Base-by-base conservation (phyloP, 2,888 invertebrate species). In the Tryphoninae sp. region DNA sequence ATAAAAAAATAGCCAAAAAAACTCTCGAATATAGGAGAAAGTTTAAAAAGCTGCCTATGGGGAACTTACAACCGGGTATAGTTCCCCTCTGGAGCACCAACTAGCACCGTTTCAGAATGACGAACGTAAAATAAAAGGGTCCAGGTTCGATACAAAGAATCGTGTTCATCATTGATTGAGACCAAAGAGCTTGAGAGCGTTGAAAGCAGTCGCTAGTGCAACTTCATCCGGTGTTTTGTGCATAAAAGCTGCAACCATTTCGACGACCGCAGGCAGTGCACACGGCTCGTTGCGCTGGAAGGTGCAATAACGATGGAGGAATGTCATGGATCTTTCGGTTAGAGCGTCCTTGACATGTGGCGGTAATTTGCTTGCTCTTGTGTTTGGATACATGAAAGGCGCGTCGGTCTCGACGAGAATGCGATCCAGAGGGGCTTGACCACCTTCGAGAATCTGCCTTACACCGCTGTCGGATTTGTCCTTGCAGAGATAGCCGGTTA, bases 231-330 rank as follows among this genome's bases (percentile, higher is more conserved):
- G 97, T 59, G 95, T 95, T 90, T 95, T 96, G 72, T 95, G 95
- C 93, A 97, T 95, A 92, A 98, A 97, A 22, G 97, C 97, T n/a
- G 98, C 97, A 84, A 98, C 96, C 94, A 98, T 95, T 92, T 98
- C 98, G 62, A 98, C 97, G 72, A 98, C 96, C 59, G 97, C 97
- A 9, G 98, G 97, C 85, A 98, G 93, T 61, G 98, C 97, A 92
- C 98, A 98, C 0, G 98, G 98, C 93, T 98, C 98, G 92, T 98
- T 98, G 86, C 98, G 95, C 93, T 98, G 98, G 93, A 98, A 98
- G 84, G 98, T 97, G 93, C 98, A 98, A 93, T 98, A 98, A 86
- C 98, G 95, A 91, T 96, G 96, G 88, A 97, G 93, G 92, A 96
- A 97, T 86, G 94, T 95, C 93, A 96, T 94, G 51, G 97, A 96